Evolutionary conservation across 2,888 invertebrate genomes (phyloP).

Genomic region (Uropetala carovei): DNA sequence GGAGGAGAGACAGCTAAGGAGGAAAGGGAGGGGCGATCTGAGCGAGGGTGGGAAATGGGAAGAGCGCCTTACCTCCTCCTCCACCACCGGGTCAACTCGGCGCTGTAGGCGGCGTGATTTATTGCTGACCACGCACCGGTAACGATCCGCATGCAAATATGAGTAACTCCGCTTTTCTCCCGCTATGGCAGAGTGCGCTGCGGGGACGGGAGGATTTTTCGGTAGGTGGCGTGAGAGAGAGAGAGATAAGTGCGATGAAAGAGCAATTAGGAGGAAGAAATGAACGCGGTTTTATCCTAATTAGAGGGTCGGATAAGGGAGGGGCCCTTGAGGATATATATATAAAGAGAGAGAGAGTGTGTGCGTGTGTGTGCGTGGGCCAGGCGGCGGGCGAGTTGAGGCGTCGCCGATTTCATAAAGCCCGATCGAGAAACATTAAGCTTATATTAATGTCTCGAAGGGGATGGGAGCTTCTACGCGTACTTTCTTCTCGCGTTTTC

Average conservation of each 20-base stretch:
- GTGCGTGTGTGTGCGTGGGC: too few relatives aligned
- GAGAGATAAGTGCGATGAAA: not conserved
- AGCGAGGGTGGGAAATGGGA: not conserved
- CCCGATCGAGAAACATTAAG: not conserved
- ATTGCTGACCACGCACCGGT: conserved; percentile 54
- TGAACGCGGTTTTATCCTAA: not conserved
- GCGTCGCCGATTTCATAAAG: not conserved
- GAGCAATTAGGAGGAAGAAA: conserved; percentile 34
- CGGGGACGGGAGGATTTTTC: not conserved
- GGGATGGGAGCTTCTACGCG: not conserved
- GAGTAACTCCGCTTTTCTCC: conserved; percentile 29
- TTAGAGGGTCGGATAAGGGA: not conserved
- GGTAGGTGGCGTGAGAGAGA: not conserved
- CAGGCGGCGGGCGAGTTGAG: not conserved
- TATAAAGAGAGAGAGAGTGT: too few relatives aligned
- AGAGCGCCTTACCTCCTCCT: not conserved
- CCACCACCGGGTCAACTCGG: conserved; percentile 36
- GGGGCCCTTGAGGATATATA: not conserved
- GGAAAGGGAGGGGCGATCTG: not conserved
- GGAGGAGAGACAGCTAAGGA: not conserved
- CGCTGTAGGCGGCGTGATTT: conserved; percentile 54
- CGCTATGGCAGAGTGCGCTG: conserved; percentile 31
- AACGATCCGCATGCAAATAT: conserved; percentile 48
- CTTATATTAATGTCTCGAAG: not conserved
- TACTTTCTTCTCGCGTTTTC: not conserved